Evolutionary conservation across 2,797 vertebrate genomes (phyloP).

Genomic region (Leuciscus waleckii): DNA sequence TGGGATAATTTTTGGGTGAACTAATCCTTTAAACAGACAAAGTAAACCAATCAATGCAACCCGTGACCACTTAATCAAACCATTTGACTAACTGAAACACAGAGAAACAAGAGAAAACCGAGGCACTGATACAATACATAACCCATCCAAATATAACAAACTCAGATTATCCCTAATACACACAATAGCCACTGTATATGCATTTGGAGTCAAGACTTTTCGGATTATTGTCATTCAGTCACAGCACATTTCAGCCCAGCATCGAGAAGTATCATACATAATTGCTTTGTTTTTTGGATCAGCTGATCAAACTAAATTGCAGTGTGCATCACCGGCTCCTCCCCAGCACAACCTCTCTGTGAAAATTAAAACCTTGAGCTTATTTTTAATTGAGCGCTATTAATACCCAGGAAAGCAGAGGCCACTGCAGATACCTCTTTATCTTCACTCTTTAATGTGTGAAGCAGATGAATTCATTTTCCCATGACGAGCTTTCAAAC

Average conservation of each 20-base stretch:
- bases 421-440: conserved; percentile 23
- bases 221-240: background rate
- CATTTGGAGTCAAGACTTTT: background rate
- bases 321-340: conserved; percentile 17
- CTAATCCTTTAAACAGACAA: too few relatives aligned
- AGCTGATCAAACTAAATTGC: conserved; percentile 38
- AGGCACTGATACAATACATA: background rate
- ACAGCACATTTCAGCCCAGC: conserved; percentile 8
- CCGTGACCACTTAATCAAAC: too few relatives aligned
- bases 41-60: too few relatives aligned
- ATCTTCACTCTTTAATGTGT: conserved; percentile 45
- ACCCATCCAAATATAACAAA: background rate
- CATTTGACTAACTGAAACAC: background rate
- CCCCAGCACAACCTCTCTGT: conserved; percentile 22
- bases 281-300: conserved; percentile 30
- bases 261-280: conserved; percentile 19
- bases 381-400: conserved; percentile 48
- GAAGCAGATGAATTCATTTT: conserved; percentile 49
- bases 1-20: too few relatives aligned
- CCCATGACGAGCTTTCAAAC: conserved; percentile 38
- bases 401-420: conserved; percentile 35
- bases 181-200: background rate
- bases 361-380: conserved; percentile 53
- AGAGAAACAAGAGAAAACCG: background rate
- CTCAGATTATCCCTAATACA: background rate